These are phyloP conservation scores for Callospermophilus lateralis DNA, from an alignment of 2,113 vertebrate species.

Conservation along the genomic window DNA sequence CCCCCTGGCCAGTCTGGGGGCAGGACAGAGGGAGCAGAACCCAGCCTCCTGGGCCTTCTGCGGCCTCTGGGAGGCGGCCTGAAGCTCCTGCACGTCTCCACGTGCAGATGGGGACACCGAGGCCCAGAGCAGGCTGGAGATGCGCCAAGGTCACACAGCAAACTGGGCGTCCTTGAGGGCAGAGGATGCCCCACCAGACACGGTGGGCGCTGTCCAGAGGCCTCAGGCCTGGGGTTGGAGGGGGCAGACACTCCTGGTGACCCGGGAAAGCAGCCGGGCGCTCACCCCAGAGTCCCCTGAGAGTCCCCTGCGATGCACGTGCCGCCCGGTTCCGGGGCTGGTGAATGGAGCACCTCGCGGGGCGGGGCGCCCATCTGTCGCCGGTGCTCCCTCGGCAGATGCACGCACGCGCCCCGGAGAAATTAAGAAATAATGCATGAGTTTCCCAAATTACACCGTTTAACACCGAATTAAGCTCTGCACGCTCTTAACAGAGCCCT, in stretches of 20 bases:
- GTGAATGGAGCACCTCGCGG: background rate
- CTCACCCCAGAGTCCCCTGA: background rate
- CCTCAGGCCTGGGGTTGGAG: background rate
- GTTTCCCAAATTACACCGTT: slow-evolving; percentile 70
- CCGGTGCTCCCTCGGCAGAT: background rate
- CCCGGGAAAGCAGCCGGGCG: no score
- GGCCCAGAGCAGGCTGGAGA: accelerated
- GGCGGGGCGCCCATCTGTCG: background rate
- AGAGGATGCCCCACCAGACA: background rate
- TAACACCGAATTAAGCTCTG: slow-evolving; percentile 76
- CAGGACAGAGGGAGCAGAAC: no score
- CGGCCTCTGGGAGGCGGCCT: no score
- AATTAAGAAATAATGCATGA: slow-evolving; percentile 55
- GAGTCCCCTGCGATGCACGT: background rate
- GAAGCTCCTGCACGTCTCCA: accelerated
- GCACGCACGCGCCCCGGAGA: background rate
- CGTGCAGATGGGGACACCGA: background rate
- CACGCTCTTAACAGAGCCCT: slow-evolving; percentile 57
- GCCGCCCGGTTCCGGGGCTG: no score
- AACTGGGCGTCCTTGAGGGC: background rate
- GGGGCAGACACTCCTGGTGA: no score
- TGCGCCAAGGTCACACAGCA: background rate
- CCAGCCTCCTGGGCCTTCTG: background rate
- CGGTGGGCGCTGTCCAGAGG: no score
- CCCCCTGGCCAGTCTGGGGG: background rate